phyloP scores from a whole-genome alignment of 2,888 invertebrate species.

The Xylocampa areola region DNA sequence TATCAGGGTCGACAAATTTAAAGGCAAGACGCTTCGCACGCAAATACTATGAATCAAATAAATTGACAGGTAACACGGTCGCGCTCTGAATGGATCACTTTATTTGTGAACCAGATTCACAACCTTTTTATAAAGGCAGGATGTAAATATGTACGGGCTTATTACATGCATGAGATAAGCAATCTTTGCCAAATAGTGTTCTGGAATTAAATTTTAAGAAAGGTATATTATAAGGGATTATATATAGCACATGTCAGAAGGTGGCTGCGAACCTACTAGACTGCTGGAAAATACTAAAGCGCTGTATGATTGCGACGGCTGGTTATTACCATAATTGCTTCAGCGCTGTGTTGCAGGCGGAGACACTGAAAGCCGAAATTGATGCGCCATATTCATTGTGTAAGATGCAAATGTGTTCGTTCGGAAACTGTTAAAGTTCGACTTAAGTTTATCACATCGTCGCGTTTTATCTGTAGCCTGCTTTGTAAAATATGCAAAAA shows the following conservation, averaged over 20 bases:
- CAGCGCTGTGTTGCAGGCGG: neutral
- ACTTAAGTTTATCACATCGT: neutral
- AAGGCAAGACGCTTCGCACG: slow-evolving; percentile 27
- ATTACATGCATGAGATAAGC: neutral
- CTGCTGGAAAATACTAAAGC: too few species aligned
- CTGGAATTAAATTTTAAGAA: neutral
- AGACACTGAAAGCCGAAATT: neutral
- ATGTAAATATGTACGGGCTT: neutral
- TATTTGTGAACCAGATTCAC: slow-evolving; percentile 10
- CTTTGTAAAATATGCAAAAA: neutral
- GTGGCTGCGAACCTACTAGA: too few species aligned
- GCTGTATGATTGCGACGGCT: neutral
- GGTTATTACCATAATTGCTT: too few species aligned
- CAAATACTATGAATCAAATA: slow-evolving; percentile 39
- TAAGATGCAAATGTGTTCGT: slow-evolving; percentile 4
- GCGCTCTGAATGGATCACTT: slow-evolving; percentile 15
- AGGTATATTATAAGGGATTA: neutral
- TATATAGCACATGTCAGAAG: too few species aligned
- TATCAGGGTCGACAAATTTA: slow-evolving; percentile 23
- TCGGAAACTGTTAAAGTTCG: neutral
- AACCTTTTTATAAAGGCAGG: neutral
- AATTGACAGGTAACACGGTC: slow-evolving; percentile 5
- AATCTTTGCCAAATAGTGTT: neutral
- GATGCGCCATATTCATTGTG: neutral
- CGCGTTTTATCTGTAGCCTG: neutral